These are phyloP conservation scores for Acholoe squamosa DNA, from an alignment of 2,888 invertebrate genomes.

Conservation along the genomic window DNA sequence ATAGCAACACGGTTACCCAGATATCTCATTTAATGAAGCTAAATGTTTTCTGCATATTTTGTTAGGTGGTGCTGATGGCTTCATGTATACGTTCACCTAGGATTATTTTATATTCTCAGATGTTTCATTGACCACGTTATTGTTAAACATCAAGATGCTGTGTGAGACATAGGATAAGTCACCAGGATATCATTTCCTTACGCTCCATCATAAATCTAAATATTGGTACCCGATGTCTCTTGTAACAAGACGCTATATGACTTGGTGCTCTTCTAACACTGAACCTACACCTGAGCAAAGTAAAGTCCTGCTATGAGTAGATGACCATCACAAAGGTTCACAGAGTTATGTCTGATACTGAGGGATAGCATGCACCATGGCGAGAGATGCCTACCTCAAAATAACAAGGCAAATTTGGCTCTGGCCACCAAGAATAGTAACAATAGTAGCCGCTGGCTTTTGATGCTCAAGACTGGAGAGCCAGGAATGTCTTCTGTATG, in stretches of 20 bases:
- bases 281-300: not conserved
- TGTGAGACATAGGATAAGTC: too few relatives aligned
- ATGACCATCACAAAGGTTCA: not conserved
- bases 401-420: conserved; percentile 8
- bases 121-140: too few relatives aligned
- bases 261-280: not conserved
- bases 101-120: too few relatives aligned
- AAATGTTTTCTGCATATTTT: too few relatives aligned
- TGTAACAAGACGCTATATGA: not conserved
- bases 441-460: not conserved
- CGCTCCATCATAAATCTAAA: not conserved
- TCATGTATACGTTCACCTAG: too few relatives aligned
- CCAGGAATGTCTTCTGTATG: not conserved
- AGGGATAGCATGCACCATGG: not conserved
- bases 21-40: too few relatives aligned
- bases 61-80: too few relatives aligned
- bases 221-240: not conserved
- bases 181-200: too few relatives aligned
- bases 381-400: not conserved
- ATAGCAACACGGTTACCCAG: conserved; percentile 2
- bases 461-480: not conserved
- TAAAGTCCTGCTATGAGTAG: conserved; percentile 4
- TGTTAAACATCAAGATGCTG: too few relatives aligned
- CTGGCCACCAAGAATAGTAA: not conserved
- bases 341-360: not conserved